Evolutionary conservation across 2,888 invertebrate species (phyloP).

Genomic region (Poecilobothrus nobilitatus): DNA sequence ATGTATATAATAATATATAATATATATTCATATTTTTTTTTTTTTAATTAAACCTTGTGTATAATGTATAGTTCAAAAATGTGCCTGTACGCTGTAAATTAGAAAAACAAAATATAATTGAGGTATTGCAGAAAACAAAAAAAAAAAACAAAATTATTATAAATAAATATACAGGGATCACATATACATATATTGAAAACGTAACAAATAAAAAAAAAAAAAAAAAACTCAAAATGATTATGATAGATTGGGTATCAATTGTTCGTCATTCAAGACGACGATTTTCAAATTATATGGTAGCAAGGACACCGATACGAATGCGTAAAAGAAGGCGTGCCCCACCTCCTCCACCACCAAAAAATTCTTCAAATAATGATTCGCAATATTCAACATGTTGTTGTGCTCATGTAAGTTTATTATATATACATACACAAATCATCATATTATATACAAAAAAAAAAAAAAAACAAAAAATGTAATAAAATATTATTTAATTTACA

Average conservation of each 20-base stretch:
- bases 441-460: too few species aligned
- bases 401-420: constrained; percentile 35
- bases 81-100: too few species aligned
- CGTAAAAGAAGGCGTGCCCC: constrained; percentile 48
- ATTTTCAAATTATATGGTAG: constrained; percentile 62
- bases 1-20: too few species aligned
- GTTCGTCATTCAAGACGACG: constrained; percentile 62
- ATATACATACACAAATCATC: not conserved
- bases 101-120: too few species aligned
- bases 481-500: too few species aligned
- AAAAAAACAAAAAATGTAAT: too few species aligned
- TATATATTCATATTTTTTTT: too few species aligned
- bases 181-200: not conserved
- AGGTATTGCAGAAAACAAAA: too few species aligned
- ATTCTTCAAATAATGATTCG: constrained; percentile 13
- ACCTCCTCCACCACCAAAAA: constrained; percentile 8
- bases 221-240: constrained; percentile 30
- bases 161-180: not conserved
- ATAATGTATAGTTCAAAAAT: too few species aligned
- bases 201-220: constrained; percentile 11
- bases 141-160: not conserved
- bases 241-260: constrained; percentile 73
- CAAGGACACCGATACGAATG: constrained; percentile 53
- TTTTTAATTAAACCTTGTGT: too few species aligned
- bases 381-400: constrained; percentile 33